Base-by-base conservation (phyloP, 2,888 invertebrate genomes). In the Drosophila subsilvestris region DNA sequence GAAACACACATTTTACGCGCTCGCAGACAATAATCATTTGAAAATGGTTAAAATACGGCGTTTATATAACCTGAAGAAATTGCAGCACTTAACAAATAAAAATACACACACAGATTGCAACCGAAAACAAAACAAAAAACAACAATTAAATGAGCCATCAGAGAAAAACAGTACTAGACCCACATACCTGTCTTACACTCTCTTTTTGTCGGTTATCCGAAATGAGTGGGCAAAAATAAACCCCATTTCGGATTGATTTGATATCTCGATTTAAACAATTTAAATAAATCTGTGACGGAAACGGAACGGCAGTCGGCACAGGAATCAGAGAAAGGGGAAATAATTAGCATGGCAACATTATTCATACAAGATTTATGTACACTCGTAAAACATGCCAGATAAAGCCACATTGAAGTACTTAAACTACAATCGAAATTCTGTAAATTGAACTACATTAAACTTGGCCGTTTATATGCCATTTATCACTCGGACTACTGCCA, bases 41-140 rank as follows among this genome's bases (percentile, higher is more conserved):
- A 8, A 48, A 44, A 48, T 37, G 20, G 48, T 22, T 22, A n/a
- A 32, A 8, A 25, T 20, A 55, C 49, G 48, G 12, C 17, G 17
- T 42, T 60, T 42, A 10, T 63, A 48, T 20, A 42, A 48, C 55
- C 47, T 58, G 47, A 49, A 69, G 51, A 72, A 85, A 84, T 80
- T 68, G 70, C 76, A 55, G 70, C 76, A 69, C 70, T 83, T 71
- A 75, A 72, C 79, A 68, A 77, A 86, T 72, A 80, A 79, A 60
- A 83, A 65, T 43, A 53, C 27, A 27, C 27, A 22, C 63, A 65
- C 45, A 61, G 69, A 60, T 66, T 69, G 63, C 76, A 70, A 48
- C 76, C 53, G 54, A 45, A 27, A 43, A n/a, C 10, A n/a, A 14
- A 57, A 3, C 20, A 67, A 51, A 48, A 63, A 68, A 60, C 32